A percentile compares a stretch with the other conserved stretches of the same genome.
Conservation (phyloP, 2,113 vertebrate species). For the Oriolus oriolus region DNA sequence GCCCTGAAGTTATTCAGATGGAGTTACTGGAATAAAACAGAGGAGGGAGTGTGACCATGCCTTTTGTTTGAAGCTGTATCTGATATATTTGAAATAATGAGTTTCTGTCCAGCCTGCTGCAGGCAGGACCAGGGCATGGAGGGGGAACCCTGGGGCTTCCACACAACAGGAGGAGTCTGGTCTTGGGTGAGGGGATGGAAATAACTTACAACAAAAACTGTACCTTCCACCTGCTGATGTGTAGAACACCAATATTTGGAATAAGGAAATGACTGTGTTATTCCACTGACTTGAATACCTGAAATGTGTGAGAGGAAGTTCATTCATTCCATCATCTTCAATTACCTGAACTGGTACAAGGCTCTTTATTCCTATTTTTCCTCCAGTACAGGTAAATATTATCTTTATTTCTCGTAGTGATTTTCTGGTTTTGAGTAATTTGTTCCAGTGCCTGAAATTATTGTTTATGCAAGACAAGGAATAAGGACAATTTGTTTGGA, state of each 20-base stretch:
- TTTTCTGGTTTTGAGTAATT: not conserved
- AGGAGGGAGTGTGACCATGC: not conserved
- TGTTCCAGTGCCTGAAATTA: not conserved
- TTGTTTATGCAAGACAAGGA: not conserved
- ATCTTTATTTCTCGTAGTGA: not conserved
- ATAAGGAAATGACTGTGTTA: not conserved
- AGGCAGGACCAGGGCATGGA: not conserved
- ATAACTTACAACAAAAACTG: not conserved
- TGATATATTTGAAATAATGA: not conserved
- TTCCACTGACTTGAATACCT: not conserved
- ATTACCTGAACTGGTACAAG: not conserved
- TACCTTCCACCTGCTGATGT: not conserved
- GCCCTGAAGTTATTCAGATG: not conserved
- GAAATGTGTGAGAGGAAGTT: not conserved
- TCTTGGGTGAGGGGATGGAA: not conserved
- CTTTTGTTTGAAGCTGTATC: not conserved
- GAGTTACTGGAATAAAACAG: not conserved
- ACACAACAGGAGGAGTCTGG: not conserved
- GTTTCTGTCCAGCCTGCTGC: not conserved
- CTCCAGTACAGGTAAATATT: not conserved
- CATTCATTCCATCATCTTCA: not conserved
- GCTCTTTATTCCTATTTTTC: not conserved
- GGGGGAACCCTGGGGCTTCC: not conserved
- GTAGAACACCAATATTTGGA: not conserved
- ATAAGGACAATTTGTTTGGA: not conserved